Conservation (phyloP, 2,888 invertebrate species). For the Sisyra nigra region DNA sequence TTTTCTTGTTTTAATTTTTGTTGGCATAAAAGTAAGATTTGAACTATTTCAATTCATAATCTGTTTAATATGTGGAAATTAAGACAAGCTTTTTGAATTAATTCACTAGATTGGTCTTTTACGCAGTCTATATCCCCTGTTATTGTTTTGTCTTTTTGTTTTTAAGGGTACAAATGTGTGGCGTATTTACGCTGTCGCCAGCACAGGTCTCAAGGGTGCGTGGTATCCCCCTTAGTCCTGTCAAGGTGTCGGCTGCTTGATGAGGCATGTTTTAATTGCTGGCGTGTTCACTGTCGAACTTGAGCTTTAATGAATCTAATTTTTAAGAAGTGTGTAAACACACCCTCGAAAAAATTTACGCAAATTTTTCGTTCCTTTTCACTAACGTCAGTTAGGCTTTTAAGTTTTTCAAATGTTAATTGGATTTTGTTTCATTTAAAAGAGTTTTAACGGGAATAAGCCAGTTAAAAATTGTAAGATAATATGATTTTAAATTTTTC, state of each 20-base stretch:
- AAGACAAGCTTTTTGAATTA: too few relatives aligned
- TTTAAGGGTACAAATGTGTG: not conserved
- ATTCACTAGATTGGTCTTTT: not conserved
- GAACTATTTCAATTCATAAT: not conserved
- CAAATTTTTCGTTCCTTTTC: not conserved
- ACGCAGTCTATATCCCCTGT: not conserved
- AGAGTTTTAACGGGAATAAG: too few relatives aligned
- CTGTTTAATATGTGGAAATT: too few relatives aligned
- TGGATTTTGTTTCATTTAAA: too few relatives aligned
- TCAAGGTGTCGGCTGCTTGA: conserved; percentile 6
- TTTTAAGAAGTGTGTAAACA: conserved; percentile 12
- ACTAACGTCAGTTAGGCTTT: too few relatives aligned
- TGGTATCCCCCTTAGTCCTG: not conserved
- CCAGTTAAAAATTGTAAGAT: too few relatives aligned
- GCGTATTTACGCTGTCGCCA: conserved; percentile 1
- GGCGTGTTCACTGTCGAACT: conserved; percentile 8
- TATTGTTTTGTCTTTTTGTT: too few relatives aligned
- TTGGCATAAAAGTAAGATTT: not conserved
- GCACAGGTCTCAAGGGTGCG: not conserved
- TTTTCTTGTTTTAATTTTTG: too few relatives aligned
- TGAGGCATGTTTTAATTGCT: conserved; percentile 12
- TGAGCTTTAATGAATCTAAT: conserved; percentile 10
- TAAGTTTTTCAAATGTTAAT: too few relatives aligned
- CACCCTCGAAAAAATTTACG: conserved; percentile 7
- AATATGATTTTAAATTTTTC: too few relatives aligned